phyloP scores from a whole-genome alignment of 2,113 vertebrate species.

The Actinemys pallida region DNA sequence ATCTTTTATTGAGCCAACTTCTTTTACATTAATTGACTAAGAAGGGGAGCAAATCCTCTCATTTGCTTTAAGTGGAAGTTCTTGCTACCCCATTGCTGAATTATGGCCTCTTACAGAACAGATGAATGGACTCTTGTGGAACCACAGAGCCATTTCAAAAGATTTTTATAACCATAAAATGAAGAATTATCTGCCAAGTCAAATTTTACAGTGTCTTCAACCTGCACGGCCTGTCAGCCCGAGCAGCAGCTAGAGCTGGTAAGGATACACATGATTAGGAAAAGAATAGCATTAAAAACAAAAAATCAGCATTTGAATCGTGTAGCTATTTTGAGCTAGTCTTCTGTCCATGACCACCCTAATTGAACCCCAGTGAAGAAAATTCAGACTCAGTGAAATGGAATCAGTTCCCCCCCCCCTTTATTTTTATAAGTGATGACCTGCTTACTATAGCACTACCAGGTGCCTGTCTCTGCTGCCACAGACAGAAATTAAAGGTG shows the following conservation, averaged over 20 bases:
- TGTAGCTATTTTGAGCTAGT: background rate
- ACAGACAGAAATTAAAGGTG: constrained; percentile 7
- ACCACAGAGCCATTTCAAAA: background rate
- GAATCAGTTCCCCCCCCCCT: background rate
- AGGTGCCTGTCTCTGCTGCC: background rate
- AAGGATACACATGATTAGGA: background rate
- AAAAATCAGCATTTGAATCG: background rate
- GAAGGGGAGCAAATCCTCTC: background rate
- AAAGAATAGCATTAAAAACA: background rate
- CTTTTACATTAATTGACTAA: background rate
- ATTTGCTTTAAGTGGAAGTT: background rate
- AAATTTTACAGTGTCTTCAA: background rate
- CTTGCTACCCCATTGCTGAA: background rate
- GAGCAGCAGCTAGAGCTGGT: background rate
- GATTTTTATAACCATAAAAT: background rate
- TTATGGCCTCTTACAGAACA: background rate
- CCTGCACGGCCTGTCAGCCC: background rate
- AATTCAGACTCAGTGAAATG: background rate
- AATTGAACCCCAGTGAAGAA: background rate
- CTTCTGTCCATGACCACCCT: background rate
- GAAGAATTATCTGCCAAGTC: background rate
- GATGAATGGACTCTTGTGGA: background rate
- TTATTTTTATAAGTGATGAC: background rate
- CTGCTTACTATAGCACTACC: background rate
- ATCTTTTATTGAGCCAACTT: background rate